phyloP scores from a whole-genome alignment of 1,140 invertebrate genomes.

The Saccostrea glomerata region DNA sequence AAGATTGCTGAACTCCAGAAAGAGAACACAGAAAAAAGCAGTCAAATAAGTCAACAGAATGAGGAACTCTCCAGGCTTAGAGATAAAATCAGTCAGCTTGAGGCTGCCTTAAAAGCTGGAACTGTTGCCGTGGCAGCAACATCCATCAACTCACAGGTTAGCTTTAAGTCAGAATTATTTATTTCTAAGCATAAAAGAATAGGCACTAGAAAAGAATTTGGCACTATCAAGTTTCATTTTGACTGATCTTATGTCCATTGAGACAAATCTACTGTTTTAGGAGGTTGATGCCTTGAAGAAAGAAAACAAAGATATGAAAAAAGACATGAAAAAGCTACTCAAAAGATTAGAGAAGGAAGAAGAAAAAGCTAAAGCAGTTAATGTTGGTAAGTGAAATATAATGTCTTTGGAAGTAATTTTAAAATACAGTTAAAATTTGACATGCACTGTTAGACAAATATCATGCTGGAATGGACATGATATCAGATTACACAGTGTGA shows the following conservation, averaged over 20 bases:
- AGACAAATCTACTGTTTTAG: constrained; percentile 49
- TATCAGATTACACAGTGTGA: too few relatives aligned
- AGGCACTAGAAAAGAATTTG: too few relatives aligned
- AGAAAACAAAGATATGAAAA: constrained; percentile 67
- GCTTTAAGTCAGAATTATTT: background rate
- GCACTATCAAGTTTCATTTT: too few relatives aligned
- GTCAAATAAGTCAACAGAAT: constrained; percentile 64
- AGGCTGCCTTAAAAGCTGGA: constrained; percentile 58
- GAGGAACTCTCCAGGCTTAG: constrained; percentile 60
- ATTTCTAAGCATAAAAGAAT: background rate
- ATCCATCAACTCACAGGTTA: background rate
- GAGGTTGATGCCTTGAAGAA: constrained; percentile 66
- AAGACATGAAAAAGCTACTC: constrained; percentile 70
- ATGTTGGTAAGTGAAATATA: background rate
- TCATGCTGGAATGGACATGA: too few relatives aligned
- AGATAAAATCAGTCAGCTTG: constrained; percentile 59
- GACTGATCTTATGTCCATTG: background rate
- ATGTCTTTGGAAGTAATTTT: background rate
- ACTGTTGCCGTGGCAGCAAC: constrained; percentile 47
- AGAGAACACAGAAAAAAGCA: constrained; percentile 64
- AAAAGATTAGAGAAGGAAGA: constrained; percentile 60
- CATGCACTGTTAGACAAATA: too few relatives aligned
- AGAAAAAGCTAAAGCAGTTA: constrained; percentile 46
- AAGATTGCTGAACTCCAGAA: constrained; percentile 62
- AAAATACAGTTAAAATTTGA: too few relatives aligned